A percentile compares a stretch with the other conserved stretches of the same genome.
Conservation (phyloP, 2,888 invertebrate genomes). For the Trilocha varians region DNA sequence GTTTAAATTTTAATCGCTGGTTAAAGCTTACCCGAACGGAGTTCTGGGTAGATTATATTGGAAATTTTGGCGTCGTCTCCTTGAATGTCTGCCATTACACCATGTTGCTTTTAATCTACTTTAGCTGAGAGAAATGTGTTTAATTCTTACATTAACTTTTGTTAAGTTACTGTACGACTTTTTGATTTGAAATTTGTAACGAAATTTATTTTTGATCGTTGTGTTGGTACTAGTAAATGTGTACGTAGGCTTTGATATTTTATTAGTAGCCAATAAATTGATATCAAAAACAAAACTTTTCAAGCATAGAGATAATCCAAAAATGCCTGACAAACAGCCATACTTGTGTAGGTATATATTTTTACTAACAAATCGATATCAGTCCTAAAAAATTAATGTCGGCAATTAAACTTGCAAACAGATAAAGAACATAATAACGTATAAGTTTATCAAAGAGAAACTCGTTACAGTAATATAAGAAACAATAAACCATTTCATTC, state of each 20-base stretch:
- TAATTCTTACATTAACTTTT: neutral
- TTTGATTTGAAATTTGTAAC: too few species aligned
- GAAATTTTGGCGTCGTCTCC: constrained; percentile 48
- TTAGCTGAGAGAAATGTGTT: neutral
- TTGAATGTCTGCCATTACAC: constrained; percentile 37
- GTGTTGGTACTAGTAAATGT: neutral
- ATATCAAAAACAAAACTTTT: too few species aligned
- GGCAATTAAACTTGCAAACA: too few species aligned
- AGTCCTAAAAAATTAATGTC: too few species aligned
- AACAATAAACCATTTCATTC: neutral
- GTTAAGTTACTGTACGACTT: too few species aligned
- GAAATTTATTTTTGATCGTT: too few species aligned
- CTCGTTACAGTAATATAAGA: neutral
- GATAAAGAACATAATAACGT: neutral
- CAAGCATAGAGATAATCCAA: too few species aligned
- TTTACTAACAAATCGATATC: too few species aligned
- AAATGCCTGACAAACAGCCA: too few species aligned
- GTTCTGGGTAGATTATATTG: constrained; percentile 42
- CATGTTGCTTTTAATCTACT: constrained; percentile 24
- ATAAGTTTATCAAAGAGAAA: neutral
- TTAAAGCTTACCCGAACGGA: constrained; percentile 45
- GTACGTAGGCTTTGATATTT: too few species aligned
- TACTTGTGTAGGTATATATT: too few species aligned
- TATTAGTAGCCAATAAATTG: too few species aligned
- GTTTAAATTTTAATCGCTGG: constrained; percentile 62